phyloP scores from a whole-genome alignment of 2,888 invertebrate genomes.

The Aleiodes testaceus region DNA sequence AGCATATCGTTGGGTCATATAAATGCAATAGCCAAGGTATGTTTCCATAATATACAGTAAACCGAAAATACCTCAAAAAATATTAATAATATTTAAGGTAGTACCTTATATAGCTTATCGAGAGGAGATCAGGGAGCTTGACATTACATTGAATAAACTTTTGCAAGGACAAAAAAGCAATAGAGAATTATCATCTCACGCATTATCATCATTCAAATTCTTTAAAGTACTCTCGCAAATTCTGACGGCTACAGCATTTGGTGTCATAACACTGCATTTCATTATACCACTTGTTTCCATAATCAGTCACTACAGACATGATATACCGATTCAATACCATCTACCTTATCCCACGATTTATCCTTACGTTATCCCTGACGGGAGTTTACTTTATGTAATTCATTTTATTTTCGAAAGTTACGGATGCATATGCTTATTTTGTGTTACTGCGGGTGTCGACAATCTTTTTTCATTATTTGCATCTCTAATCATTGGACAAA shows the following conservation, averaged over 20 bases:
- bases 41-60: neutral
- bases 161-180: neutral
- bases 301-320: conserved; percentile 36
- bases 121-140: conserved; percentile 23
- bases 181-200: neutral
- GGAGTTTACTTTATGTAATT: conserved; percentile 48
- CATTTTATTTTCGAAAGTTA: conserved; percentile 50
- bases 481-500: conserved; percentile 57
- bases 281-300: conserved; percentile 44
- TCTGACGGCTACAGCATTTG: conserved; percentile 9
- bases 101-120: conserved; percentile 36
- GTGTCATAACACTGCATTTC: conserved; percentile 23
- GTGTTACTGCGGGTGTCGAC: conserved; percentile 52
- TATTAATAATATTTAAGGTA: conserved; percentile 35
- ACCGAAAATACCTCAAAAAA: conserved; percentile 4
- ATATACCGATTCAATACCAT: conserved; percentile 44
- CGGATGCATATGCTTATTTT: conserved; percentile 35
- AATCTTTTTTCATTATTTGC: conserved; percentile 56
- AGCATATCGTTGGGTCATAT: conserved; percentile 43
- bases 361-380: conserved; percentile 51
- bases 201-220: neutral
- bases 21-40: conserved; percentile 40
- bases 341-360: conserved; percentile 49
- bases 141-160: neutral
- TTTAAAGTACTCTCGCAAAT: neutral